Evolutionary conservation across 2,797 vertebrate species (phyloP).

Genomic region (Lepilemur ruficaudatus): DNA sequence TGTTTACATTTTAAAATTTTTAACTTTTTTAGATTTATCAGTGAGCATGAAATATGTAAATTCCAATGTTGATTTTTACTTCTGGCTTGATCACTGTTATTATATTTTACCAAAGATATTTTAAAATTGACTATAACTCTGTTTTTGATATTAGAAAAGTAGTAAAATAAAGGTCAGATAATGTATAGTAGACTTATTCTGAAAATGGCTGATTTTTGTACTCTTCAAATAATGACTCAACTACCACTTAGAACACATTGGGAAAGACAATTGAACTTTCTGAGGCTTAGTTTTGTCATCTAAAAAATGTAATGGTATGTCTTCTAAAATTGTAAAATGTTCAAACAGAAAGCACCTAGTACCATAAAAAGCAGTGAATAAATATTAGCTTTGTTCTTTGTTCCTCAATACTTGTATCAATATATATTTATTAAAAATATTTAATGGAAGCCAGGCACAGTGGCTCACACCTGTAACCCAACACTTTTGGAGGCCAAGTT

Average conservation of each 20-base stretch:
- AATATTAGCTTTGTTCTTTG: neutral
- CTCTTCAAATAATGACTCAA: slow-evolving; percentile 23
- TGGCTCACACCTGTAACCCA: neutral
- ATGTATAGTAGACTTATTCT: neutral
- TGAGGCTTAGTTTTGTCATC: neutral
- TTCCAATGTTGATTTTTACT: neutral
- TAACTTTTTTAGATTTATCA: neutral
- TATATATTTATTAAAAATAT: slow-evolving; percentile 7
- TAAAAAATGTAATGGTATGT: slow-evolving; percentile 4
- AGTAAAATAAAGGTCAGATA: slow-evolving; percentile 19
- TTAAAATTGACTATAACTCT: neutral
- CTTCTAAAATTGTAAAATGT: neutral
- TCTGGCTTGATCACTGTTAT: neutral
- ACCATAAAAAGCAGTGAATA: neutral
- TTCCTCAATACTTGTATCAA: neutral
- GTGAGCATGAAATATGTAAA: slow-evolving; percentile 8
- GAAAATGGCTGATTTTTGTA: neutral
- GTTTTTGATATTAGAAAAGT: slow-evolving; percentile 23
- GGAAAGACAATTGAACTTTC: slow-evolving; percentile 1
- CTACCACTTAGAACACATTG: neutral
- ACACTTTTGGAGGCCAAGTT: neutral
- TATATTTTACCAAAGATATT: neutral
- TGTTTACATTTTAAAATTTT: neutral
- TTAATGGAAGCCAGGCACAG: neutral
- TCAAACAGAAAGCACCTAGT: neutral